phyloP scores from a whole-genome alignment of 2,113 vertebrate genomes.

The Heterocephalus glaber region DNA sequence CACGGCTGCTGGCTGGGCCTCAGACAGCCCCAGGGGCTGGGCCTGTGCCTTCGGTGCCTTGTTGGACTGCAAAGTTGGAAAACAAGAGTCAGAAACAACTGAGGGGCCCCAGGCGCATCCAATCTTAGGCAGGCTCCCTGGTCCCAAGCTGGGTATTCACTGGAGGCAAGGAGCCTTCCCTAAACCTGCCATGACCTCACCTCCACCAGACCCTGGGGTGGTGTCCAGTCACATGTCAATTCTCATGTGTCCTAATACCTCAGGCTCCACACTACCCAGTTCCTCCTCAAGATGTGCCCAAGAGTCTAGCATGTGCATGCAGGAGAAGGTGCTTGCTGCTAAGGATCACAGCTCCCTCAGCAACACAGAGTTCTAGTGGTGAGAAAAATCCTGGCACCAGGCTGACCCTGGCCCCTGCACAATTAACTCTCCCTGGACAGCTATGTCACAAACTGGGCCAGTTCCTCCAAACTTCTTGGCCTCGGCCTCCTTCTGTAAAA shows the following conservation, averaged over 20 bases:
- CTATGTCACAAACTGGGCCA: no score
- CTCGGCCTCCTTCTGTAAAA: not conserved
- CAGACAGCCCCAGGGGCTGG: not conserved
- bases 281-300: not conserved
- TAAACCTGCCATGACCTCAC: not conserved
- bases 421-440: not conserved
- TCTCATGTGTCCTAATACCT: not conserved
- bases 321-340: not conserved
- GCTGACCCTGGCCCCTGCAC: not conserved
- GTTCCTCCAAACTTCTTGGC: not conserved
- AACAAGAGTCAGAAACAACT: not conserved
- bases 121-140: not conserved
- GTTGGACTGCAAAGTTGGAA: constrained; percentile 32
- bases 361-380: not conserved
- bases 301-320: not conserved
- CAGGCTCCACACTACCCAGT: not conserved
- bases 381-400: not conserved
- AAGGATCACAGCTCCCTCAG: not conserved
- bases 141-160: not conserved
- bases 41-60: not conserved
- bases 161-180: not conserved
- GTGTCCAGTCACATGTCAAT: not conserved
- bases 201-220: not conserved
- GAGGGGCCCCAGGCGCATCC: not conserved
- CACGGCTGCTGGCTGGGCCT: constrained; percentile 1